Base-by-base conservation (phyloP, 1,140 invertebrate species). In the Condylostylus longicornis region DNA sequence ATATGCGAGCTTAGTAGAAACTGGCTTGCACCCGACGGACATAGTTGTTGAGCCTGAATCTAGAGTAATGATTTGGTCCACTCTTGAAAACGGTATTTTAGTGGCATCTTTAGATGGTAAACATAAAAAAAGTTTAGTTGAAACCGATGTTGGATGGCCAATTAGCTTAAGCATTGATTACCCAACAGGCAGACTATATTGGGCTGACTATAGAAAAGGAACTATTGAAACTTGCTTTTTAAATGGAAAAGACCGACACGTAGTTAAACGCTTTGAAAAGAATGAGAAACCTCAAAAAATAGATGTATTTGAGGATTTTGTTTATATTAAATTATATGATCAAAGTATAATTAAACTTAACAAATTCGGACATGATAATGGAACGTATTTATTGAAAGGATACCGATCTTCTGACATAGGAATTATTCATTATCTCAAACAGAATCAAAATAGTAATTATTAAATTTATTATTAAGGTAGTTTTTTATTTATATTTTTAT, bases 281-380 rank as follows among this genome's bases (percentile, higher is more conserved):
- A 50, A 51, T 25, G 68, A 60, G 33, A 68, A 66, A 50, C 81
- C 81, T 0, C 74, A 68, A 47, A 75, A 74, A 51, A 53, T 85
- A 2, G 79, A 82, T 42, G 66, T 84, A 0, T 84, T 84, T 57
- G 79, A 82, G 60, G 74, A 82, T 47, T 63, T 61, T 35, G 41
- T 82, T 3, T 85, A 75, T 47, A 62, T 82, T 7, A 72, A 74
- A 17, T 72, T 75, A 2, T 74, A 72, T 44, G 65, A 66, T 18
- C 70, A 77, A 50, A 67, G 67, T 35, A 68, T 84, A 27, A 57
- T 76, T n/a, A 67, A 67, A 42, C 58, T 83, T 47, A 68, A 77
- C 49, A 85, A 85, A 53, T 82, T 81, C 60, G 74, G 74, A 19
- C 52, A 55, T 30, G 66, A 65, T 22, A 68, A 72, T 40, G 50